Percentiles rank a stretch among this genome's conserved stretches.
phyloP scores from a whole-genome alignment of 2,797 vertebrate species.

The Tragelaphus eurycerus region DNA sequence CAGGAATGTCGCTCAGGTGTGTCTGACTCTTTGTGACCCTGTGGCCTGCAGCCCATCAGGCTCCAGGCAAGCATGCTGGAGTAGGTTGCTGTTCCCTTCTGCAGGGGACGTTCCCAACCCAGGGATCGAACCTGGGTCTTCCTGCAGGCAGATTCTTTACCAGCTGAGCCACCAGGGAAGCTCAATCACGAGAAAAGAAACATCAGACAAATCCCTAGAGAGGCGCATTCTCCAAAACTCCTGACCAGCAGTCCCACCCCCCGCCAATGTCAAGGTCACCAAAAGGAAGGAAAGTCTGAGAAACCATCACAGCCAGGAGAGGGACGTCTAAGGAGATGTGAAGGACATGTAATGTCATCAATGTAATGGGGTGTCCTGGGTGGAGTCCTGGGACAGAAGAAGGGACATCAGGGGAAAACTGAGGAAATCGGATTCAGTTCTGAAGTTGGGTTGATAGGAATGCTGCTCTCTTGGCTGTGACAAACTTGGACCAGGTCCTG shows the following conservation, averaged over 20 bases:
- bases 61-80: background rate
- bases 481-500: rapidly evolving
- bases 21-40: background rate
- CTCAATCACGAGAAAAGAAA: background rate
- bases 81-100: background rate
- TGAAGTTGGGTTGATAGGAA: rapidly evolving
- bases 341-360: background rate
- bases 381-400: background rate
- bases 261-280: background rate
- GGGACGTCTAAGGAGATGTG: background rate
- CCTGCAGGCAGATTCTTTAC: background rate
- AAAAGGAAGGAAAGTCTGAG: background rate
- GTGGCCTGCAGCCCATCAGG: background rate
- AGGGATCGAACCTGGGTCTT: background rate
- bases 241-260: background rate
- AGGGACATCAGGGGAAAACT: background rate
- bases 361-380: rapidly evolving
- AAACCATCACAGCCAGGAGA: background rate
- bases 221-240: background rate
- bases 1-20: background rate
- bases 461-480: background rate
- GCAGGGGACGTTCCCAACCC: background rate
- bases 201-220: background rate
- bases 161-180: background rate
- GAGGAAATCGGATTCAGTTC: background rate